Base-by-base conservation (phyloP, 2,797 vertebrate species). In the Champsocephalus esox region DNA sequence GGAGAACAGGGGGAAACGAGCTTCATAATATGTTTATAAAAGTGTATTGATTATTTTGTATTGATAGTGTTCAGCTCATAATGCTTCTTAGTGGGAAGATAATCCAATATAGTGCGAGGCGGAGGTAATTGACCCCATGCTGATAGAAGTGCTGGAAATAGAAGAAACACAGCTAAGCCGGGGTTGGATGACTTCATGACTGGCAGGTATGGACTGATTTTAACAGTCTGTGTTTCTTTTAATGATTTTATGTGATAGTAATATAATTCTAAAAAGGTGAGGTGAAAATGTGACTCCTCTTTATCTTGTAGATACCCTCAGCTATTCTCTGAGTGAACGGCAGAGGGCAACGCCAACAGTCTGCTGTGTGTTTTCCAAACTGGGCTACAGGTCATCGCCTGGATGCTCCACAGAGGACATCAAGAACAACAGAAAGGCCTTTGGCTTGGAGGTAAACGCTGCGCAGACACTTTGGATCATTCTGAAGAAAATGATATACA, bases 321-420 rank as follows among this genome's bases (percentile, higher is more conserved):
- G 75, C 74, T 77, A 38, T 87, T 88, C 82, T 21, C 55, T 13
- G 0, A 14, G n/a, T 78, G 75, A 63, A 62, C 95, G 67, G 88
- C 83, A 94, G 94, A 89, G 93, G 93, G 94, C 91, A 77, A 69
- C 79, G 82, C 81, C 71, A 83, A 63, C 90, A 87, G 44, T 66
- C 65, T 61, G 21, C 19, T 48, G 49, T 72, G 28, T 84, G 73
- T 78, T 69, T 60, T 2, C 54, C 45, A 56, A 89, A 83, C 55
- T 79, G 80, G 89, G 86, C 89, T 86, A 84, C 88, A 93, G 91
- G 89, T 92, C 87, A 87, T 48, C 66, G 75, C 72, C 75, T 82
- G 38, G 81, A 81, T 75, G 85, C 73, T 73, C 65, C 83, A 77
- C 84, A 83, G 81, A 92, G 78, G 76, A 81, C 77, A 77, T 32